Evolutionary conservation across 2,113 vertebrate species (phyloP).

Genomic region (Toxostoma redivivum): DNA sequence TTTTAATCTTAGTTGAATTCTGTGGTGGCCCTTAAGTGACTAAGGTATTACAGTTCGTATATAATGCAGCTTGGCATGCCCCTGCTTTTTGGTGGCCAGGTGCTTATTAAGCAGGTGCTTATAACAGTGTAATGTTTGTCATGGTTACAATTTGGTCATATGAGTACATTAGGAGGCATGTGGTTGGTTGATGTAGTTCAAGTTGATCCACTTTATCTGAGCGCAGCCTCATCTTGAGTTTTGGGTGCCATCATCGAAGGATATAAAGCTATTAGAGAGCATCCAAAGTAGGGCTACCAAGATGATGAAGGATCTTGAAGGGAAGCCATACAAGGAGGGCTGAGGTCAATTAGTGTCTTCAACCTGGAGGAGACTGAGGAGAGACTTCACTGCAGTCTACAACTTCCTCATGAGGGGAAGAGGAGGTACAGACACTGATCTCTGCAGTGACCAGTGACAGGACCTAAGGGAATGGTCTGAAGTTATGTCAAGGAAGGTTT

Average conservation of each 20-base stretch:
- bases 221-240: fast-evolving
- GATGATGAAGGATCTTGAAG: neutral
- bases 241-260: neutral
- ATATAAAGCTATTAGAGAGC: neutral
- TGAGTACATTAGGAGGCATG: neutral
- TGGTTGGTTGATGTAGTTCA: neutral
- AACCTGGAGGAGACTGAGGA: neutral
- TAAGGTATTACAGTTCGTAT: neutral
- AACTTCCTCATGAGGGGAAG: neutral
- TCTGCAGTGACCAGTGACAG: neutral
- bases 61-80: neutral
- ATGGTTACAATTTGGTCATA: neutral
- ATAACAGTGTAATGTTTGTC: neutral
- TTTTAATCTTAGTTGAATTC: neutral
- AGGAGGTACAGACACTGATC: neutral
- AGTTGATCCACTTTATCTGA: fast-evolving
- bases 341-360: neutral
- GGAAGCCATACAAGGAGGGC: neutral
- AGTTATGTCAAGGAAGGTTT: neutral
- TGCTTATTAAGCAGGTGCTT: neutral
- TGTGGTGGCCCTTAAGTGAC: neutral
- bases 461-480: neutral
- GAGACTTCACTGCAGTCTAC: neutral
- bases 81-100: neutral
- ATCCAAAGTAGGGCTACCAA: neutral